Conservation (phyloP, 2,888 invertebrate species). For the Capitulum mitella region DNA sequence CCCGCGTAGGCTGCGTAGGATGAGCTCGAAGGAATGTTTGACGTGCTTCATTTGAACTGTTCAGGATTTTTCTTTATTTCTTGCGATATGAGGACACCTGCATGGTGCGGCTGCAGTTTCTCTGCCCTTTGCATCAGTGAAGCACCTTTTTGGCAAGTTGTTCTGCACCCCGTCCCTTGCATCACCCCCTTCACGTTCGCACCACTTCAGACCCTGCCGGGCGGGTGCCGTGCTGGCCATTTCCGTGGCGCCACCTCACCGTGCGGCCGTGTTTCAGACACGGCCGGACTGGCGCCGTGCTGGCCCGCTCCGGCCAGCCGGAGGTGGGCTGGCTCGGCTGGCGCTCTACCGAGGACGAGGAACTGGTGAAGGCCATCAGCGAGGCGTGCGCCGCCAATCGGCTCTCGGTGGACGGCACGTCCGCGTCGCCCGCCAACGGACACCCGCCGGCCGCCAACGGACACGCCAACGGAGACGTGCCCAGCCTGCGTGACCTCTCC, state of each 20-base stretch:
- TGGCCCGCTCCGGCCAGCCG: slow-evolving; percentile 90
- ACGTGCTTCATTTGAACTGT: too few relatives aligned
- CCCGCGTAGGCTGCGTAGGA: too few relatives aligned
- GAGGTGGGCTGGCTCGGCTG: slow-evolving; percentile 93
- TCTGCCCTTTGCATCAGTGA: too few relatives aligned
- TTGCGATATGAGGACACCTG: too few relatives aligned
- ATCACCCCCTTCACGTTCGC: too few relatives aligned
- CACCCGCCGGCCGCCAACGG: neutral
- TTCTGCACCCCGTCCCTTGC: too few relatives aligned
- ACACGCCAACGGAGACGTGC: neutral
- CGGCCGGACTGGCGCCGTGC: slow-evolving; percentile 63
- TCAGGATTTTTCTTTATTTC: too few relatives aligned
- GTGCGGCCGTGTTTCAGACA: neutral
- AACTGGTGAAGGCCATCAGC: slow-evolving; percentile 71
- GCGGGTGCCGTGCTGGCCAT: neutral
- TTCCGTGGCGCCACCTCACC: too few relatives aligned
- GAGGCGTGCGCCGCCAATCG: slow-evolving; percentile 70
- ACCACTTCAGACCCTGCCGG: neutral
- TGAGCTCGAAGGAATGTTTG: too few relatives aligned
- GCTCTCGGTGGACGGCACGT: slow-evolving; percentile 38
- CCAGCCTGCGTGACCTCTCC: slow-evolving; percentile 7
- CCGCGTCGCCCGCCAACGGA: slow-evolving; percentile 6
- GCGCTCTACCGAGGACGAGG: slow-evolving; percentile 83
- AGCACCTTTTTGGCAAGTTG: too few relatives aligned
- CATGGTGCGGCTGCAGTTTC: too few relatives aligned